Base-by-base conservation (phyloP, 1,140 invertebrate genomes). In the Daktulosphaira vitifoliae region DNA sequence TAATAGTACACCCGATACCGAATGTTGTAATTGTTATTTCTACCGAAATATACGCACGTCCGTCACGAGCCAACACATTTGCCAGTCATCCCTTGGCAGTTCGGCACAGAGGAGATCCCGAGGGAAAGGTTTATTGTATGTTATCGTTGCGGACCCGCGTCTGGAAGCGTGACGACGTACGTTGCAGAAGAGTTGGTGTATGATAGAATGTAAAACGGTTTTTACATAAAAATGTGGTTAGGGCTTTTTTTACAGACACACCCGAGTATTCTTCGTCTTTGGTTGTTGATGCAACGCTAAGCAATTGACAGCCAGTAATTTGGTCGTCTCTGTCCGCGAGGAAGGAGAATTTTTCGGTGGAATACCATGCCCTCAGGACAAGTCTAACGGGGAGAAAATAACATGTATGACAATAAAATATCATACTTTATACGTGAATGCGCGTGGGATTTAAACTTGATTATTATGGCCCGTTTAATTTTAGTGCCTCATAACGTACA, bases 281-380 rank as follows among this genome's bases (percentile, higher is more conserved):
- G 33, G 37, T 42, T 54, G 37, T 37, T 33, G 16, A 53, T 33
- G 51, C 38, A 13, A 33, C 38, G 22, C 25, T 53, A n/a, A n/a
- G 51, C 13, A 25, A 42, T 44, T 44, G 53, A 56, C 53, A 56
- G 39, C 53, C 11, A 42, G 38, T 56, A 56, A 56, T 56, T 56
- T 56, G n/a, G 39, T 44, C 29, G 29, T 33, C 29, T 33, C 5
- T 33, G 29, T n/a, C n/a, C n/a, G n/a, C n/a, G n/a, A n/a, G n/a
- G n/a, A n/a, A n/a, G n/a, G n/a, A n/a, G n/a, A n/a, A n/a, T n/a
- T n/a, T n/a, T n/a, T n/a, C n/a, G n/a, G n/a, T n/a, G n/a, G n/a
- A n/a, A n/a, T n/a, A n/a, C n/a, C n/a, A n/a, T 33, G 29, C 29
- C 29, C 11, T 33, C 11, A 11, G 29, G 29, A 33, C 29, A 11